Evolutionary conservation across 2,888 invertebrate species (phyloP), one percentile per base, ranked within the genome.

Genomic region (Cyclophora punctaria): DNA sequence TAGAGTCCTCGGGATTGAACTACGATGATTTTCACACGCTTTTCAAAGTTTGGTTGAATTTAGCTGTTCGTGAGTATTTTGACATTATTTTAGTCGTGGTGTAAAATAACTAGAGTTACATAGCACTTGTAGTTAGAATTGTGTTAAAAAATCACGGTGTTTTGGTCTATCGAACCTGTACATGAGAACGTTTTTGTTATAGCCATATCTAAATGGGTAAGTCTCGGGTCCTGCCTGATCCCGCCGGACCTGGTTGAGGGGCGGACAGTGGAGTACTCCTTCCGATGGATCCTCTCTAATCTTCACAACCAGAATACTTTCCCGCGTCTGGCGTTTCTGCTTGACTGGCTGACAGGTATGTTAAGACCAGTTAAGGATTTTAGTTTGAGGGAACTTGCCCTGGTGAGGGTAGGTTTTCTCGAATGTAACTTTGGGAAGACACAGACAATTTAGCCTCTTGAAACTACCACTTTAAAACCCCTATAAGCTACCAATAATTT

Each of bases 41-140:
- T 47, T 83, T 89, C 55, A 82, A 80, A 76, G 68, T 88, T 59
- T 89, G 89, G 89, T 62, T 89, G 48, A 88, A 88, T 71, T 76
- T 89, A 62, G 78, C 74, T 48, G 82, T 89, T 65, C 86, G 89
- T 89, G 66, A 83, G 87, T 83, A 46, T 41, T 48, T 48, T 44
- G 20, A 20, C 20, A 20, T 1, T 20, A 20, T 20, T 20, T 20
- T 20, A 20, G 20, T 20, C 20, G 1, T 20, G 1, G 20, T 20
- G 20, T 20, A 20, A 20, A 20, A 20, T 1, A 20, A 2, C 20
- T 20, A 20, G 20, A 20, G 20, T 1, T 20, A 20, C 20, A 20
- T 20, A 20, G 20, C 20, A 20, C 20, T 20, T 20, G 20, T 20
- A 20, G 20, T 20, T 20, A 20, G 20, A 20, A 20, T 20, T 20